Percentiles rank a stretch among this genome's conserved stretches.
Conservation (phyloP, 2,888 invertebrate genomes). For the Lepidocyrtinus sp. region DNA sequence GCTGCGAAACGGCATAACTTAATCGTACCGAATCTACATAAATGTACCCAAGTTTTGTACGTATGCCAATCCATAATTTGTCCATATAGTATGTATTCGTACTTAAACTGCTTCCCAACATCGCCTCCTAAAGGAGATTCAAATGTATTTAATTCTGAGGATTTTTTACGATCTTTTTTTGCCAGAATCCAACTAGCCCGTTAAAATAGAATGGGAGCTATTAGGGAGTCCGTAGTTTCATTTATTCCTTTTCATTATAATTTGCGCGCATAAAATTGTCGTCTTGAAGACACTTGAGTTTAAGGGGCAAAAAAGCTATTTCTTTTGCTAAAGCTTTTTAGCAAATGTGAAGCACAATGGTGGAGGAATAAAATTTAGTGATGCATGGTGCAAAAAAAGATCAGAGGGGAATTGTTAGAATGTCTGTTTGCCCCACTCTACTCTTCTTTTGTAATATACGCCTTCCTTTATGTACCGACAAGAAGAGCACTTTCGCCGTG, state of each 20-base stretch:
- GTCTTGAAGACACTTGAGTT: not conserved
- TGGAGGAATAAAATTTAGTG: too few species aligned
- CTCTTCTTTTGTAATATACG: not conserved
- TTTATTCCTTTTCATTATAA: not conserved
- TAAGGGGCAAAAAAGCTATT: not conserved
- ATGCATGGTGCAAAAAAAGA: too few species aligned
- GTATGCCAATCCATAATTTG: too few species aligned
- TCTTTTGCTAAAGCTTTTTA: not conserved
- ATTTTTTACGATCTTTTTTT: too few species aligned
- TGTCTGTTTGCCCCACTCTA: not conserved
- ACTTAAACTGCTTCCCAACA: too few species aligned
- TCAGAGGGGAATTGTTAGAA: not conserved
- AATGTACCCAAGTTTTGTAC: too few species aligned
- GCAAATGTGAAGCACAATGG: not conserved
- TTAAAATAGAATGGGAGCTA: not conserved
- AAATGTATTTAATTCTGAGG: too few species aligned
- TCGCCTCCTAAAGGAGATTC: too few species aligned
- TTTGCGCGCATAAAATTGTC: not conserved
- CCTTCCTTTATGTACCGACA: not conserved
- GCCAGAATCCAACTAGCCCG: too few species aligned
- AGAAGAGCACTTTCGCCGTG: conserved; percentile 13
- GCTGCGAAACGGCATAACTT: too few species aligned
- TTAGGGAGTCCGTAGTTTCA: not conserved
- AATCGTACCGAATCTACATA: too few species aligned
- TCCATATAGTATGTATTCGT: too few species aligned